A percentile compares a stretch with the other conserved stretches of the same genome.
Evolutionary conservation across 2,888 invertebrate species (phyloP).

Genomic region (Rhopalosiphum nymphaeae): DNA sequence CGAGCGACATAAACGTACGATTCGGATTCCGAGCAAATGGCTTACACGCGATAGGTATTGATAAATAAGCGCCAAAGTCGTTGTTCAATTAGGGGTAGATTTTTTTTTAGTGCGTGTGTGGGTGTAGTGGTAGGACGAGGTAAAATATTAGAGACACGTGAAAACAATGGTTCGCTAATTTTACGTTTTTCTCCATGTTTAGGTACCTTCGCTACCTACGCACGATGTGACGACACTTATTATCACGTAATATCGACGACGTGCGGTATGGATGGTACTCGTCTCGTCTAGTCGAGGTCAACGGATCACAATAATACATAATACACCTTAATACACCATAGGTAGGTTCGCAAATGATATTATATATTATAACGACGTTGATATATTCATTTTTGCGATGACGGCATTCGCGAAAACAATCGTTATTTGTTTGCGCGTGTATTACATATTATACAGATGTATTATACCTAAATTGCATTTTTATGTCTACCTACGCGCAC

Average conservation of each 20-base stretch:
- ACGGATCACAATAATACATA: neutral
- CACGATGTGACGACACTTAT: neutral
- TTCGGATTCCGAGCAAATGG: neutral
- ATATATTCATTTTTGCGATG: neutral
- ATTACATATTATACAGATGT: neutral
- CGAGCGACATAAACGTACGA: neutral
- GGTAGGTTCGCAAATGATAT: neutral
- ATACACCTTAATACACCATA: neutral
- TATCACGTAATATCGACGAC: neutral
- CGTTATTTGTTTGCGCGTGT: neutral
- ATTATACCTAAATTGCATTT: neutral
- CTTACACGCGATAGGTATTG: neutral
- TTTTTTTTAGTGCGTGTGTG: neutral
- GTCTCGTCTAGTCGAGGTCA: neutral
- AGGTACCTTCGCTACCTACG: neutral
- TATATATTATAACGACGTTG: neutral
- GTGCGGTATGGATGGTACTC: neutral
- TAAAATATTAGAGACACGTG: neutral
- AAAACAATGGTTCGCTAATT: neutral
- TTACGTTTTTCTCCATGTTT: neutral
- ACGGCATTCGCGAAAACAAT: constrained; percentile 42
- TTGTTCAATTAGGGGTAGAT: neutral
- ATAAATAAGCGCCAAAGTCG: neutral
- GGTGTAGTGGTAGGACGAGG: neutral
- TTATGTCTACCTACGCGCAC: neutral